phyloP scores from a whole-genome alignment of 2,888 invertebrate species.

The Drosophila antonietae region DNA sequence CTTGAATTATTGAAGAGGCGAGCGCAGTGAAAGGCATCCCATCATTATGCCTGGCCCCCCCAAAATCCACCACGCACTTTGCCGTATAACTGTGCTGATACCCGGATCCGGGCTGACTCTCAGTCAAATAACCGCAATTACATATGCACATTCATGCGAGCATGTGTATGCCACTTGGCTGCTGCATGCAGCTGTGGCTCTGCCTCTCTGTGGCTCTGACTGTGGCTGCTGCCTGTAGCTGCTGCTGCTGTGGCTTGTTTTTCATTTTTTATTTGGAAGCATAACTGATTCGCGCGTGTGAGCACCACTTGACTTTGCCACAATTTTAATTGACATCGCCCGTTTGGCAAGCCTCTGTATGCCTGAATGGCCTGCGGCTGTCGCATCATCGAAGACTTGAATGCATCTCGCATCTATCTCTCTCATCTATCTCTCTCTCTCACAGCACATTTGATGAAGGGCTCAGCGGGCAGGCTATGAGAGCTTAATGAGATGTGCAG shows the following conservation, averaged over 20 bases:
- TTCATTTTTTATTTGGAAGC: conserved; percentile 5
- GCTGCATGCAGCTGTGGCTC: conserved; percentile 11
- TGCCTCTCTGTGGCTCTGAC: neutral
- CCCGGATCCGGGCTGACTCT: conserved; percentile 17
- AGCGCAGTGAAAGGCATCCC: conserved; percentile 27
- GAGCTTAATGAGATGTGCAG: conserved; percentile 56
- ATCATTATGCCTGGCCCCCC: neutral
- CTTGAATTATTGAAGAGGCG: conserved; percentile 72
- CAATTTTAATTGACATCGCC: conserved; percentile 74
- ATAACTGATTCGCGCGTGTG: conserved; percentile 30
- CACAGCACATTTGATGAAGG: conserved; percentile 53
- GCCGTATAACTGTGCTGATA: neutral
- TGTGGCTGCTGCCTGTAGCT: neutral
- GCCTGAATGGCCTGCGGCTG: conserved; percentile 12
- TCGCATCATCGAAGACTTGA: neutral
- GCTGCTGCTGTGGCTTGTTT: conserved; percentile 1
- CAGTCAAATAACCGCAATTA: conserved; percentile 70
- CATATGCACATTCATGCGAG: conserved; percentile 74
- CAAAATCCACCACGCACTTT: neutral
- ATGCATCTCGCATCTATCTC: neutral
- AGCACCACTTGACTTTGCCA: conserved; percentile 68
- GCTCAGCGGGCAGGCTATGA: conserved; percentile 11
- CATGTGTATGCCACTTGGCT: conserved; percentile 45
- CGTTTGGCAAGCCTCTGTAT: conserved; percentile 18
- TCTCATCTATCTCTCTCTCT: no score